phyloP scores from a whole-genome alignment of 2,113 vertebrate species.

The Menidia beryllina region DNA sequence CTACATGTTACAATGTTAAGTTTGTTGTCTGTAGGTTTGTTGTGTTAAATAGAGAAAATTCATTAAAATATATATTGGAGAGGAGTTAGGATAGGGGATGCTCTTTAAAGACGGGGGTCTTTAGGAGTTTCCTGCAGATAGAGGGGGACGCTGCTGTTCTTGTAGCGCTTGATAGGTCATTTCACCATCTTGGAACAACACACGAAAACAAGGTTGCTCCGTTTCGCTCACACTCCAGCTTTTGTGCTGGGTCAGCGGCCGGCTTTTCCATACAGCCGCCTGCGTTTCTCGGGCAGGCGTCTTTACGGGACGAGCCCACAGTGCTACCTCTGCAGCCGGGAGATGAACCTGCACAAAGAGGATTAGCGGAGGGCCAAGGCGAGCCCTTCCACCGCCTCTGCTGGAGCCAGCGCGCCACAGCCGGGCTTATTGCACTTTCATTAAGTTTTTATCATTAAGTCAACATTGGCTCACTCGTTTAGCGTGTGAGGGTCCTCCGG shows the following conservation, averaged over 20 bases:
- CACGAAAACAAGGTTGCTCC: too few species aligned
- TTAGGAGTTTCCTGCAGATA: too few species aligned
- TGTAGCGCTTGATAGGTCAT: too few species aligned
- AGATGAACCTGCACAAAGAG: constrained; percentile 8
- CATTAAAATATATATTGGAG: too few species aligned
- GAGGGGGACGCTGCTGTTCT: too few species aligned
- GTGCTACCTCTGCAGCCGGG: constrained; percentile 26
- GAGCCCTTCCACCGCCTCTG: background rate
- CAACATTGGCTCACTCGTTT: constrained; percentile 86
- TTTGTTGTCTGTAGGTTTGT: too few species aligned
- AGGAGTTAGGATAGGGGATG: too few species aligned
- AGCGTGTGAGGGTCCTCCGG: constrained; percentile 89
- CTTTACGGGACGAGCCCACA: constrained; percentile 51
- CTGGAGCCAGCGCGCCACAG: constrained; percentile 6
- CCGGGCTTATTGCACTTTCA: background rate
- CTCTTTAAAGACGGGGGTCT: too few species aligned
- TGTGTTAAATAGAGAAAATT: too few species aligned
- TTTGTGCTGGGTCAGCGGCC: constrained; percentile 13
- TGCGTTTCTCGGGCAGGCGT: background rate
- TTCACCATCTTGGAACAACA: too few species aligned
- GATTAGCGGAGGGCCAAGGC: constrained; percentile 14
- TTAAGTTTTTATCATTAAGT: constrained; percentile 14
- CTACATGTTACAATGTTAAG: too few species aligned
- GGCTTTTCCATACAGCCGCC: constrained; percentile 9
- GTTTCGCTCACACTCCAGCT: too few species aligned